Evolutionary conservation across 2,888 invertebrate species (phyloP), one percentile per base, ranked within the genome.

Genomic region (Ennomos erosarius): DNA sequence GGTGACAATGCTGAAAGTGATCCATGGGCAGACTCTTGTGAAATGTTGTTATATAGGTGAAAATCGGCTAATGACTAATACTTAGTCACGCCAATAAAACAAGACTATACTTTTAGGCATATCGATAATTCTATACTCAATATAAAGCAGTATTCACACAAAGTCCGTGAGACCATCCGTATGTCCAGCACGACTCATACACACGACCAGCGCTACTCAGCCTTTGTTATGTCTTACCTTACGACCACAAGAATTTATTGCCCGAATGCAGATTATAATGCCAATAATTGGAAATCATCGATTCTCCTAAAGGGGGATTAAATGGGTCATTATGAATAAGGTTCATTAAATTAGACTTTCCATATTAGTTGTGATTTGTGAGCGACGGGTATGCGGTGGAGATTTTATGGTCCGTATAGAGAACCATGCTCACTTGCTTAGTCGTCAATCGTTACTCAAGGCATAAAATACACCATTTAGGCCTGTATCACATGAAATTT

Each of bases 21-120:
- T 79, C 84, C 79, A 87, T 85, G 88, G 88, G 85, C 78, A 87
- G 73, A 75, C 77, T 64, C 68, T 88, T 85, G 84, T 53, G 68
- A 58, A 67, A 68, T 53, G 47, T 54, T n/a, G 59, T 48, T 54
- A 49, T 51, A 48, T 46, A 40, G n/a, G n/a, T n/a, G n/a, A n/a
- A n/a, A n/a, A n/a, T n/a, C n/a, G n/a, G n/a, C n/a, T n/a, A 16
- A 16, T 16, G 16, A 16, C 16, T 16, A 16, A 16, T n/a, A n/a
- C n/a, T n/a, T n/a, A n/a, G n/a, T 16, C 16, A 2, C 16, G 16
- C 16, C 16, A 16, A 16, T 16, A 16, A 16, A 16, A 16, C 16
- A 26, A 6, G 26, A 26, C 6, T 26, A 11, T 33, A 44, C 11
- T 45, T 11, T 42, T 0, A 40, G 40, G 34, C 49, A 49, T 49